Base-by-base conservation (phyloP, 2,797 vertebrate genomes). In the Alcedo quadribrachys region DNA sequence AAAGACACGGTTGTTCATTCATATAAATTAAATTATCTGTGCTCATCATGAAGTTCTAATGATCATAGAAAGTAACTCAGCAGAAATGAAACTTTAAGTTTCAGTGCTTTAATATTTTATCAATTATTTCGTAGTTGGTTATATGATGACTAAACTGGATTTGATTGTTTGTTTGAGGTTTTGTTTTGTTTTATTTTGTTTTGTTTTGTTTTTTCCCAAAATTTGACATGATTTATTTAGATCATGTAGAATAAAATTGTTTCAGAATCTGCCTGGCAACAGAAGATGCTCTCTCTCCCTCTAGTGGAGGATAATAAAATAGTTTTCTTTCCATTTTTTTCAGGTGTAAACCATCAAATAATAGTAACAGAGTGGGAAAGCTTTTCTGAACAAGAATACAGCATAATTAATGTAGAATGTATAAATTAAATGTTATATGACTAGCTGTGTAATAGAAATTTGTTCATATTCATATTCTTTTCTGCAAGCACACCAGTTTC, bases 181-280 rank as follows among this genome's bases (percentile, higher is more conserved):
- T 48, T 12, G 46, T 48, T 37, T 37, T 37, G 13, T 37, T 37
- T 37, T 14, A 37, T 37, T 37, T 17, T 75, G 1, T 16, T 51
- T 51, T 17, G 10, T 24, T 8, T 8, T 9, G 8, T 43, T 28
- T 48, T 9, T 11, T 0, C 1, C 8, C 1, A 30, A 81, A 84
- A 71, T 63, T 78, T 70, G 48, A 54, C 35, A 13, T 24, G 45
- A 22, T 33, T 71, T 21, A 73, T 95, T 95, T 43, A 84, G 89
- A 62, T 40, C 35, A 32, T 28, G 67, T 53, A 25, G 69, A 45
- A 73, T 37, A 5, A 45, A n/a, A 51, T 32, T 15, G 27, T 46
- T 28, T 48, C 66, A 37, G 32, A 91, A 76, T 95, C 86, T 80
- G 90, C 89, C 88, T 89, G 87, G 95, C 93, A 96, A 96, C 95